phyloP scores from a whole-genome alignment of 64 coral and sea anemone genomes.

The Stylophora pistillata region DNA sequence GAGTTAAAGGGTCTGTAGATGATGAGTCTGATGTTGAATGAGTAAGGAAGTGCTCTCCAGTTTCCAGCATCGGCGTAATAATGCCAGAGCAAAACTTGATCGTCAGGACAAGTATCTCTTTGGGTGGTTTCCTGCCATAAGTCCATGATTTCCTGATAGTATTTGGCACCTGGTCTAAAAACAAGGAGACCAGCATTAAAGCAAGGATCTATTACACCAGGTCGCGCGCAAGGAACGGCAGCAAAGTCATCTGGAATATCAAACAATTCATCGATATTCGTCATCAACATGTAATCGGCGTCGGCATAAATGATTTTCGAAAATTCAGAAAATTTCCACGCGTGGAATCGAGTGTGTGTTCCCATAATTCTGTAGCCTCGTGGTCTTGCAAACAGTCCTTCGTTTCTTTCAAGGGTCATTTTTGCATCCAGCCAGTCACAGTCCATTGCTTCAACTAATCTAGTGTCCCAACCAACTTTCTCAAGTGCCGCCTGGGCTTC shows the following conservation, averaged over 20 bases:
- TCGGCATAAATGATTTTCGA: no score
- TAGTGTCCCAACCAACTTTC: conserved; percentile 62
- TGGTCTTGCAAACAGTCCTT: no score
- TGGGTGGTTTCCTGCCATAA: conserved; percentile 57
- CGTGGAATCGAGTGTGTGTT: no score
- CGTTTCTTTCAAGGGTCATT: conserved; percentile 42
- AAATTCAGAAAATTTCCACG: no score
- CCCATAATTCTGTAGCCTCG: no score
- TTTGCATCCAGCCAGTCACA: conserved; percentile 88
- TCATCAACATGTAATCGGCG: conserved; percentile 69
- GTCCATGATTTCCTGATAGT: conserved; percentile 71
- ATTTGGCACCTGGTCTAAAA: conserved; percentile 61
- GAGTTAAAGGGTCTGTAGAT: conserved; percentile 77
- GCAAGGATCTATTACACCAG: conserved; percentile 83
- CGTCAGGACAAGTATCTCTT: conserved; percentile 66
- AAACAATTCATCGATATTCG: conserved; percentile 88
- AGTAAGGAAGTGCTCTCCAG: no score
- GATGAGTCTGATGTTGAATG: conserved; percentile 82
- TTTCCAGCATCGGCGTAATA: no score
- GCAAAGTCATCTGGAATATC: conserved; percentile 73
- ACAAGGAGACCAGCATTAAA: conserved; percentile 91
- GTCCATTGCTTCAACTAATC: conserved; percentile 76
- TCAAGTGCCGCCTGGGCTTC: conserved; percentile 3
- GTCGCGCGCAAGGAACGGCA: conserved; percentile 70
- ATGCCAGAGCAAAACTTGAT: no score